Evolutionary conservation across 35 echinoderm and acorn worm genomes (phyloP), one percentile per base, ranked within the genome.

Genomic region (Acanthaster planci): DNA sequence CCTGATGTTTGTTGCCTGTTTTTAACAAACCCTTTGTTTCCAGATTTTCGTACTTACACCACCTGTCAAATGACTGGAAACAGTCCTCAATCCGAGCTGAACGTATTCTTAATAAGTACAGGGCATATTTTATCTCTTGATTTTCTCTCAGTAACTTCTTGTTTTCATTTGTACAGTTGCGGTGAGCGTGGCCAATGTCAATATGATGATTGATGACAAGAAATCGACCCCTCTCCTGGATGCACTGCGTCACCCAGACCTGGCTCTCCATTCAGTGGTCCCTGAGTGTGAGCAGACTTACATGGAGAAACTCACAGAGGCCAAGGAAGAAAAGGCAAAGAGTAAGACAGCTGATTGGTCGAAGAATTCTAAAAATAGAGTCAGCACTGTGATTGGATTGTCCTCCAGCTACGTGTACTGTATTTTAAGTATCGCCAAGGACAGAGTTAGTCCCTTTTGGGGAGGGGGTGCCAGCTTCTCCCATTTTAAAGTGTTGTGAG

Each of bases 251-350:
- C 68, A 86, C 37, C 44, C 88, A 19, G 96, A 94, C 80, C 77
- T 99, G 0, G 64, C 53, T 14, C 78, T 99, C 5, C 57, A 79
- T 23, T 93, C 88, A 21, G 85, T 99, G 51, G 86, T 83, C 5
- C 68, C 88, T 21, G 96, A 94, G 9, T 99, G 96, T 75, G 85
- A 67, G 5, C 79, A 81, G 9, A 79, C 81, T 7, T 99, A 99
- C 76, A 80, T 82, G 38, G 67, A 85, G 44, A 84, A 91, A 47
- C 92, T 99, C 10, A 92, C 60, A 42, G 78, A 80, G 44, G 86
- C 64, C 26, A 99, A 94, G 76, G 38, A 86, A 8, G 42, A 91
- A 14, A 91, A 94, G 79, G 67, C 86, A 52, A 51, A 88, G 86
- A 84, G 96, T 99, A 86, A 47, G 34, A 40, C 22, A 58, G 10